These are phyloP conservation scores for Catostylus mosaicus DNA, from an alignment of 30 jellyfish, hydroid and myxozoan genomes.

Conservation along the genomic window DNA sequence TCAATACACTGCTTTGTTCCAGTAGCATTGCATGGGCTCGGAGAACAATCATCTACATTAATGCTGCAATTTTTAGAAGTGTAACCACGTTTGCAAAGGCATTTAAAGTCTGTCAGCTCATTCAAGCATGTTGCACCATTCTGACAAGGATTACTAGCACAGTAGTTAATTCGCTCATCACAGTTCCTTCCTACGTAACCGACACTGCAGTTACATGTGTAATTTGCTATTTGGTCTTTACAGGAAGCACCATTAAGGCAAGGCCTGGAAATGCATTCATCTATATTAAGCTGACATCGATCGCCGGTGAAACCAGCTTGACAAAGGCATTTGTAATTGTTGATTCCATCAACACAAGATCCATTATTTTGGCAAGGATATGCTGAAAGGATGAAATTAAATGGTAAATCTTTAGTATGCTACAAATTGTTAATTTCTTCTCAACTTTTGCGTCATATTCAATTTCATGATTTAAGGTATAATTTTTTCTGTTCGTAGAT, in stretches of 20 bases:
- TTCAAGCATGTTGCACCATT: conserved; percentile 60
- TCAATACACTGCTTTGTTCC: conserved; percentile 69
- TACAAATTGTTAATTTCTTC: too few relatives aligned
- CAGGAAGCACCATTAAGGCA: conserved; percentile 77
- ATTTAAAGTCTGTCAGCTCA: conserved; percentile 49
- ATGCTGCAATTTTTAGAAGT: conserved; percentile 67
- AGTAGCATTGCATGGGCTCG: conserved; percentile 78
- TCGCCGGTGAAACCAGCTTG: conserved; percentile 71
- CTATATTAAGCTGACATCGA: conserved; percentile 60
- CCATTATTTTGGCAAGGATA: conserved; percentile 75
- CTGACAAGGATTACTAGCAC: conserved; percentile 60
- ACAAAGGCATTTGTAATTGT: conserved; percentile 70
- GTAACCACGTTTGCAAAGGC: conserved; percentile 68
- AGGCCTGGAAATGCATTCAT: conserved; percentile 79
- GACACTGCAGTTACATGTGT: conserved; percentile 73
- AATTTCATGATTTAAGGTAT: too few relatives aligned
- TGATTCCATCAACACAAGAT: conserved; percentile 72
- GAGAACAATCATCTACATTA: conserved; percentile 61
- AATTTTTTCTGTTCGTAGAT: too few relatives aligned
- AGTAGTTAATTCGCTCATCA: conserved; percentile 61
- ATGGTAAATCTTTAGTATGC: too few relatives aligned
- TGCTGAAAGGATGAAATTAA: too few relatives aligned
- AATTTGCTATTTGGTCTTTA: conserved; percentile 71
- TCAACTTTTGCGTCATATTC: too few relatives aligned
- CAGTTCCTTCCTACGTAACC: conserved; percentile 81